A percentile compares a stretch with the other conserved stretches of the same genome.
These are phyloP conservation scores for Azemiops feae DNA, from an alignment of 2,113 vertebrate genomes.

Conservation along the genomic window DNA sequence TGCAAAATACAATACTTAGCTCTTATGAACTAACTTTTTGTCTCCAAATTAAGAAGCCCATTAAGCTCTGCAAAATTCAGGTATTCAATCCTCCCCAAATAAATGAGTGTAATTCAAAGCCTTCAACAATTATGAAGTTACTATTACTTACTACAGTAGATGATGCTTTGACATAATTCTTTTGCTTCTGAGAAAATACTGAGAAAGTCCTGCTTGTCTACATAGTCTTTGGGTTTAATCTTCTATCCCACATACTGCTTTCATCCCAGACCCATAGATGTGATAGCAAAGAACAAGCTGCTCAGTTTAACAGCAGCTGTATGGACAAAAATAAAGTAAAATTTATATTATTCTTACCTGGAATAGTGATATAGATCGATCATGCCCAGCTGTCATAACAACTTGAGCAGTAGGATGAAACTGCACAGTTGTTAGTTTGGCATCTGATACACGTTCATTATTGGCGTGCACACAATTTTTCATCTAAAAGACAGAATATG, in stretches of 20 bases:
- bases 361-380: conserved; percentile 86
- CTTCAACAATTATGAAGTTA: background rate
- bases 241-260: background rate
- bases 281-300: background rate
- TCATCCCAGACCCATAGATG: background rate
- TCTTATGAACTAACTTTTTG: background rate
- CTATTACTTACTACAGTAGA: background rate
- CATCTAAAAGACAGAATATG: conserved; percentile 68
- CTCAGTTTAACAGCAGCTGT: background rate
- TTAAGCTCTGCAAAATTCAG: background rate
- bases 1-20: background rate
- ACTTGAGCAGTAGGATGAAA: conserved; percentile 92
- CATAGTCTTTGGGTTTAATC: background rate
- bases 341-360: conserved; percentile 75
- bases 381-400: conserved; percentile 85
- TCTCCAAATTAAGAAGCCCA: background rate
- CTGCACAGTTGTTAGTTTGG: conserved; percentile 81
- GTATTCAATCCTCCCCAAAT: background rate
- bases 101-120: background rate
- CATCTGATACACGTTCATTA: conserved; percentile 72
- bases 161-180: background rate
- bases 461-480: conserved; percentile 85
- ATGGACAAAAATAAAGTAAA: background rate
- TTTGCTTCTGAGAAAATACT: background rate
- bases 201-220: background rate